Base-by-base conservation (phyloP, 2,113 vertebrate species). In the Chamaea fasciata region DNA sequence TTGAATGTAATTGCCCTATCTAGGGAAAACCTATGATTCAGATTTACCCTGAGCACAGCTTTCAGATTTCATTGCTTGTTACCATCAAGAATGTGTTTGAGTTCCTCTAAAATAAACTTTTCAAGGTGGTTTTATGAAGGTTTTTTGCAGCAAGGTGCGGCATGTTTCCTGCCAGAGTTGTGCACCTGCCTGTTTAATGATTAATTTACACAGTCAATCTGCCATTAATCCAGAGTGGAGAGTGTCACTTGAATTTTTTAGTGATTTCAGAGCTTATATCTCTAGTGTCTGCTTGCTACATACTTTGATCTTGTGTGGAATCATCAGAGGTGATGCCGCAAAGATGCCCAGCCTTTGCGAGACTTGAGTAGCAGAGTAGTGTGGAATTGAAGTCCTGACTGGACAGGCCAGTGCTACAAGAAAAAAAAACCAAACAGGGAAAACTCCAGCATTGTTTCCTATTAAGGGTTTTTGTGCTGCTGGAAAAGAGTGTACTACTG, bases 11-110 rank as follows among this genome's bases (percentile, higher is more conserved):
- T 57, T 64, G 37, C 41, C 16, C 55, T 69, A 13, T 73, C 59
- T 15, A 26, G 78, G 63, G 68, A 75, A 90, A 59, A 64, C 52
- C 64, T 41, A 1, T 24, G 44, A 26, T 16, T 52, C 39, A 56
- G 31, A 31, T 35, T 78, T 49, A 33, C 28, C 26, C 44, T 5
- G 13, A 30, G 33, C 44, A 14, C 21, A 12, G 4, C 15, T 63
- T 76, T 31, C 52, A 59, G 18, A 27, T 77, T 85, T 68, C 18
- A 11, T 35, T 44, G 52, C 77, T 75, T 37, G 41, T 59, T 33
- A 6, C 0, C 0, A 41, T n/a, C 1, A 6, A 46, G 39, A 60
- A 30, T 1, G 0, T 27, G 20, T 59, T 63, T 52, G 35, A 49
- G 9, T 56, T 67, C 21, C 17, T 60, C 35, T 52, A 22, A 81